phyloP scores from a whole-genome alignment of 2,888 invertebrate species.

The Cheilosia grossa region DNA sequence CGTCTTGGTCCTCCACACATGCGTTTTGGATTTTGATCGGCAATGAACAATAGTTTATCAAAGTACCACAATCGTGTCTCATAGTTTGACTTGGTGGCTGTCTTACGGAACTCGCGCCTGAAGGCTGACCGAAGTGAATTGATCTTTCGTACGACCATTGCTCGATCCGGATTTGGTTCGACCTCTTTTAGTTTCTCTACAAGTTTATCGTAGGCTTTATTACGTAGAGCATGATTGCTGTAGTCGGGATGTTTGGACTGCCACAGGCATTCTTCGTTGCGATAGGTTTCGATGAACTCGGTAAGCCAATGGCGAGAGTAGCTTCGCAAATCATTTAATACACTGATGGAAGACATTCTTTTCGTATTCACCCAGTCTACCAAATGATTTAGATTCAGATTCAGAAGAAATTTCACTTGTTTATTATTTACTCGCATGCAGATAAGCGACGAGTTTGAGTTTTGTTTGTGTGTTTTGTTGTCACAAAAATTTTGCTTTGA shows the following conservation, averaged over 20 bases:
- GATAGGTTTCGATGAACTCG: constrained; percentile 82
- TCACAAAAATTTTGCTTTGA: constrained; percentile 55
- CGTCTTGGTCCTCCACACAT: constrained; percentile 78
- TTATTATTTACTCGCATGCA: constrained; percentile 14
- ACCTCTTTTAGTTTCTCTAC: constrained; percentile 82
- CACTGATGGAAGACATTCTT: constrained; percentile 77
- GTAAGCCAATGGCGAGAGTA: constrained; percentile 82
- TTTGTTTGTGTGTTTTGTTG: constrained; percentile 61
- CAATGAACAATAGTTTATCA: constrained; percentile 81
- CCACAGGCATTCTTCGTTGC: constrained; percentile 82
- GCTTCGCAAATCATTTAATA: constrained; percentile 80
- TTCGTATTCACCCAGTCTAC: constrained; percentile 14
- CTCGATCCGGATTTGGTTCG: constrained; percentile 81
- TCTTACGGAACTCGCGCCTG: constrained; percentile 81
- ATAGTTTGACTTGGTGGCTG: constrained; percentile 79
- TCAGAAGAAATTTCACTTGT: constrained; percentile 7
- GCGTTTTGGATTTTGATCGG: constrained; percentile 81
- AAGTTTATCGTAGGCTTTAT: constrained; percentile 81
- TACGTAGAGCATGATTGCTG: constrained; percentile 81
- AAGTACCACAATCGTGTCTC: constrained; percentile 82
- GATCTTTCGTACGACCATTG: constrained; percentile 83
- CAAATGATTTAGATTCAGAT: background rate
- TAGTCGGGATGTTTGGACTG: constrained; percentile 82
- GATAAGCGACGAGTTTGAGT: constrained; percentile 5
- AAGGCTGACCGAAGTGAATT: constrained; percentile 82